Evolutionary conservation across 2,113 vertebrate genomes (phyloP), one percentile per base, ranked within the genome.

Genomic region (Corapipo altera): DNA sequence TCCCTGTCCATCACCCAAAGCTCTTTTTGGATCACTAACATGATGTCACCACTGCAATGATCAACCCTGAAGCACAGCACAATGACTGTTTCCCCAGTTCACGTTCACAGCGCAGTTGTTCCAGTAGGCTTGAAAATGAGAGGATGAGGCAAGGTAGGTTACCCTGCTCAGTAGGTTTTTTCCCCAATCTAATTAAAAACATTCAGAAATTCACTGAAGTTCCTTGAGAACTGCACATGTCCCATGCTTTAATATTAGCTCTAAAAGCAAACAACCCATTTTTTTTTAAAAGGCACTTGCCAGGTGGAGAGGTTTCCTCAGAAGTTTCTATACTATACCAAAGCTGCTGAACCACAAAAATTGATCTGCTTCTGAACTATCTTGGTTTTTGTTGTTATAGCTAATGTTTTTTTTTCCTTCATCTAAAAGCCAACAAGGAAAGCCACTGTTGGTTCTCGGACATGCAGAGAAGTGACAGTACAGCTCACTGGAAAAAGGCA

Each of bases 391-490:
- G 54, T 83, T 93, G 59, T 77, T 93, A 62, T 28, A 67, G 55
- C 62, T 93, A 91, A 93, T 75, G 39, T 19, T 33, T 51, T 51
- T 92, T 87, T 85, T 75, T 88, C 73, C 27, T 67, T 80, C 5
- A 2, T 80, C 78, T 90, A 58, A 96, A 77, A 92, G 61, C 72
- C 91, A 90, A 74, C 81, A 95, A 78, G 91, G 18, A 93, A 95
- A 93, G 91, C 44, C 66, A 86, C 52, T 81, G 51, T 61, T 71
- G 28, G 35, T 61, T 88, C 67, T 86, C 61, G 92, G 95, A 96
- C 69, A 64, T 77, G 79, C 72, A 67, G 55, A 83, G 75, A 91
- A 95, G 82, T 91, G 95, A 92, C 95, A 95, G 85, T 41, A 79
- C n/a, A 93, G 54, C 58, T 89, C 62, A 88, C 48, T 57, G 85